Percentiles rank a stretch among this genome's conserved stretches.
These are phyloP conservation scores for Drosophila ogumai DNA, from an alignment of 1,140 invertebrate species.

Conservation along the genomic window DNA sequence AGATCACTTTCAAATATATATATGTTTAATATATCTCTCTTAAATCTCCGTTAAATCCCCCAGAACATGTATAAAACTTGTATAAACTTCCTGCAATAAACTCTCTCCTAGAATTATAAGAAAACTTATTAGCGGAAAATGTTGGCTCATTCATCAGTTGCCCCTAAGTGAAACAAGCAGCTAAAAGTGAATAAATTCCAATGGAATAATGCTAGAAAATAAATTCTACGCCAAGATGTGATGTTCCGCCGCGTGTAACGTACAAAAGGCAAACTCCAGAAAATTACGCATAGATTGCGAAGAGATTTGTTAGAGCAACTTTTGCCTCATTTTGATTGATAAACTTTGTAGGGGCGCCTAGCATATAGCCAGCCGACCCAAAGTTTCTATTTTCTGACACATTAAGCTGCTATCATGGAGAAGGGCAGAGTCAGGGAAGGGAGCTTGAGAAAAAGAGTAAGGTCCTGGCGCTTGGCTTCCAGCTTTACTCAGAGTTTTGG, in stretches of 20 bases:
- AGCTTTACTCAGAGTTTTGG: slow-evolving; percentile 20
- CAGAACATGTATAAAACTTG: neutral
- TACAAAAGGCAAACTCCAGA: slow-evolving; percentile 17
- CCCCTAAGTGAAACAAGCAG: slow-evolving; percentile 7
- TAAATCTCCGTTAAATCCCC: slow-evolving; percentile 3
- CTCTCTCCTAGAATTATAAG: neutral
- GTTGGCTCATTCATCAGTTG: slow-evolving; percentile 12
- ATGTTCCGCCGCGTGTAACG: slow-evolving; percentile 6
- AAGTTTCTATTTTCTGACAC: slow-evolving; percentile 63
- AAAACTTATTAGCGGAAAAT: slow-evolving; percentile 25
- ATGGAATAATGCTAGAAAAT: slow-evolving; percentile 15
- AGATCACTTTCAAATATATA: neutral
- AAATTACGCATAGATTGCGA: slow-evolving; percentile 49
- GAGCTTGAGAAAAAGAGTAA: slow-evolving; percentile 25
- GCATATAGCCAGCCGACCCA: slow-evolving; percentile 14
- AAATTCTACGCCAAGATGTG: slow-evolving; percentile 4
- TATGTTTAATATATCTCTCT: neutral
- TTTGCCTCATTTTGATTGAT: slow-evolving; percentile 56
- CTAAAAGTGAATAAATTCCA: slow-evolving; percentile 13
- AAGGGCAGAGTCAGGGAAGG: no score
- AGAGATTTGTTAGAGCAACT: slow-evolving; percentile 44
- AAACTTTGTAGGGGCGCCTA: slow-evolving; percentile 38
- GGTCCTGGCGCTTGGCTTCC: slow-evolving; percentile 35
- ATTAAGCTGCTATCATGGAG: slow-evolving; percentile 48
- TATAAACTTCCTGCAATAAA: neutral